Conservation (phyloP, 2,797 vertebrate species). For the Cyclopterus lumpus region DNA sequence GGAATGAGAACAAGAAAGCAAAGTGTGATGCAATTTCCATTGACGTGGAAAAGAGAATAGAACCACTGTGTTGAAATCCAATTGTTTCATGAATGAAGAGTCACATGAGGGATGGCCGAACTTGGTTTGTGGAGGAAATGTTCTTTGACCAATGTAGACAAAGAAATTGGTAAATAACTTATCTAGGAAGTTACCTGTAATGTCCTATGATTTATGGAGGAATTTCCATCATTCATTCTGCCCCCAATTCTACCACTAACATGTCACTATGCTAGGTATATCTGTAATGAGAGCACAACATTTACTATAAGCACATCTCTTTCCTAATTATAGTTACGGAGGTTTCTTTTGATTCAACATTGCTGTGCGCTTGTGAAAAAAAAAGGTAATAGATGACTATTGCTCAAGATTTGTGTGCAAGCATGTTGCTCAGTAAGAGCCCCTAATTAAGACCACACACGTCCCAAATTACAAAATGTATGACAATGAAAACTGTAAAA, state of each 20-base stretch:
- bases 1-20: slow-evolving; percentile 46
- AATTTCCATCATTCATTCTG: slow-evolving; percentile 31
- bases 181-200: slow-evolving; percentile 27
- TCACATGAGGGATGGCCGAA: background rate
- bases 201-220: slow-evolving; percentile 7
- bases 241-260: slow-evolving; percentile 8
- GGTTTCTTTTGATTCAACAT: slow-evolving; percentile 13
- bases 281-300: background rate
- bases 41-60: slow-evolving; percentile 23
- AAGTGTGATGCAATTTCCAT: background rate
- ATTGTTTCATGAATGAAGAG: background rate
- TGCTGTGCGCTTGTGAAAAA: background rate
- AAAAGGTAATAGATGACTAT: slow-evolving; percentile 33
- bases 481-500: background rate
- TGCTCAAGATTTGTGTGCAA: background rate
- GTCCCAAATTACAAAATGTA: background rate
- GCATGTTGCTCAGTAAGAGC: background rate
- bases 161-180: background rate
- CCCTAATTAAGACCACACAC: background rate
- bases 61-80: background rate
- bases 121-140: background rate
- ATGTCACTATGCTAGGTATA: background rate
- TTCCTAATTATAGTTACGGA: background rate
- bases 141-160: background rate
- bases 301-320: slow-evolving; percentile 30